phyloP scores from a whole-genome alignment of 2,888 invertebrate genomes.

The Leucoma salicis region DNA sequence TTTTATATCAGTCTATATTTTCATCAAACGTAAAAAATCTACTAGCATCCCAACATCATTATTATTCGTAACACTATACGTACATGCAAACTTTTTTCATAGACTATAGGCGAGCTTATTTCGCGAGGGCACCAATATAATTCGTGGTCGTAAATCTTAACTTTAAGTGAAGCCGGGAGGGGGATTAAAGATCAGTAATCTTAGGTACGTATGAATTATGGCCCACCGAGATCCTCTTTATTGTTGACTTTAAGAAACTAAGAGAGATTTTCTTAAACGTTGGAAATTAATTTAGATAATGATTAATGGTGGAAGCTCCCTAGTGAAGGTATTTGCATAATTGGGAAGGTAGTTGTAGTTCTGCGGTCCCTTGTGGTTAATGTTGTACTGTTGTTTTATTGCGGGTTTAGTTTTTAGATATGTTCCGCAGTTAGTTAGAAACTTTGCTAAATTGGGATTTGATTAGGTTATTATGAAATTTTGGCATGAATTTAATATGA shows the following conservation, averaged over 20 bases:
- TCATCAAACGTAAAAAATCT: constrained; percentile 1
- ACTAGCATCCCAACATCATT: not conserved
- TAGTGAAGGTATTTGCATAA: constrained; percentile 70
- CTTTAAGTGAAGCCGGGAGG: constrained; percentile 85
- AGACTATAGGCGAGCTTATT: constrained; percentile 62
- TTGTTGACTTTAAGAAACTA: constrained; percentile 83
- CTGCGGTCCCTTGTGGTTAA: constrained; percentile 39
- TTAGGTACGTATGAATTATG: constrained; percentile 87
- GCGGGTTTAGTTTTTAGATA: constrained; percentile 29
- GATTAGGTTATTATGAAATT: not conserved
- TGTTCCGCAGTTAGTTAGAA: constrained; percentile 1
- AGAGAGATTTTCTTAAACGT: constrained; percentile 80
- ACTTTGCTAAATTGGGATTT: constrained; percentile 11
- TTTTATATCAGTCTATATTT: constrained; percentile 11
- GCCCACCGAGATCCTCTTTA: constrained; percentile 78
- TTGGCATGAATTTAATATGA: not conserved
- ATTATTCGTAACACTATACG: constrained; percentile 25
- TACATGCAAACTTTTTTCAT: constrained; percentile 70
- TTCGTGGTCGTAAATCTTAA: constrained; percentile 88
- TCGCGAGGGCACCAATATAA: constrained; percentile 83
- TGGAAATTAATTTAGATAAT: constrained; percentile 82
- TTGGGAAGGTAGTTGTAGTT: constrained; percentile 49
- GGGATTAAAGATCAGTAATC: constrained; percentile 90
- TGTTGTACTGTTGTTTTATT: constrained; percentile 35
- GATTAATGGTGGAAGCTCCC: constrained; percentile 65